These are phyloP conservation scores for Orthosia cruda DNA, from an alignment of 2,888 invertebrate species.

Conservation along the genomic window DNA sequence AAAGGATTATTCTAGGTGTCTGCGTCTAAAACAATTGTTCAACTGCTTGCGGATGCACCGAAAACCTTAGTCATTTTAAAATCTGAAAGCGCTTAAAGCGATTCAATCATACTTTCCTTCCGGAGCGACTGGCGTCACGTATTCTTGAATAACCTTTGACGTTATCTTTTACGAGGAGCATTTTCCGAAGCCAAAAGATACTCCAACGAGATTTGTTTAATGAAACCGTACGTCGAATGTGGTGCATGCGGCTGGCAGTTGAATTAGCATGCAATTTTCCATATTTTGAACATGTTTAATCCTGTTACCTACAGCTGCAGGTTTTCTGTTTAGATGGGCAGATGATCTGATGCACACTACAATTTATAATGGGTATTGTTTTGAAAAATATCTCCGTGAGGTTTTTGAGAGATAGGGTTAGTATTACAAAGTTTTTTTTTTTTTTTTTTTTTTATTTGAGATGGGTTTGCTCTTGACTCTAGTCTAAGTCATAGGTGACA, in stretches of 20 bases:
- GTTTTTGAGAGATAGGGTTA: not conserved
- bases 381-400: not conserved
- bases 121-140: slow-evolving; percentile 53
- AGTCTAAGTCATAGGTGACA: no score
- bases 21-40: slow-evolving; percentile 54
- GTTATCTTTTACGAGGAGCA: slow-evolving; percentile 64
- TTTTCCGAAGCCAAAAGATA: slow-evolving; percentile 75
- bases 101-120: slow-evolving; percentile 68
- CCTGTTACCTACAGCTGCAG: slow-evolving; percentile 61
- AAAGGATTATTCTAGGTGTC: slow-evolving; percentile 53
- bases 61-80: slow-evolving; percentile 68
- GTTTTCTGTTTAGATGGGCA: slow-evolving; percentile 41
- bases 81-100: slow-evolving; percentile 60
- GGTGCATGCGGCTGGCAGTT: slow-evolving; percentile 78
- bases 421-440: no score
- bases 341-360: slow-evolving; percentile 17
- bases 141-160: slow-evolving; percentile 55
- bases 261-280: slow-evolving; percentile 87
- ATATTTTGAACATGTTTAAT: slow-evolving; percentile 82
- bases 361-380: not conserved
- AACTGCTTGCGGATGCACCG: slow-evolving; percentile 61
- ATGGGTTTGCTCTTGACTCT: no score
- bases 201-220: slow-evolving; percentile 80
- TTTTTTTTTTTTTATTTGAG: no score
- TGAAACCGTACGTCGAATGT: slow-evolving; percentile 76